Conservation (phyloP, 2,888 invertebrate genomes). For the Caenorhabditis doughertyi region DNA sequence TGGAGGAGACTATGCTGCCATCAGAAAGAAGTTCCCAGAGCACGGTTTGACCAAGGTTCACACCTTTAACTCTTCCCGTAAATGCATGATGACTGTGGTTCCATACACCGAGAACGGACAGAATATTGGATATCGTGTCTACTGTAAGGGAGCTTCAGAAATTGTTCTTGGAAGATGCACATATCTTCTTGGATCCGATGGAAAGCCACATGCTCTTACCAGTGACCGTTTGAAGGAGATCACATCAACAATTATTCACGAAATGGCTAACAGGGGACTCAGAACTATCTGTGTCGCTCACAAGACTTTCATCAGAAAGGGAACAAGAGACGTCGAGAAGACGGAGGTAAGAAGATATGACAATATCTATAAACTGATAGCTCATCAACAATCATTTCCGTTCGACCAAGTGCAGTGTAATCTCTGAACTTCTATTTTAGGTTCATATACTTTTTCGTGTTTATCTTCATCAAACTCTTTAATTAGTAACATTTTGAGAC, state of each 20-base stretch:
- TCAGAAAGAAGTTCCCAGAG: constrained; percentile 84
- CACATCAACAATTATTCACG: constrained; percentile 65
- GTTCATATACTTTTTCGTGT: background rate
- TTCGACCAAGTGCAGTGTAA: too few species aligned
- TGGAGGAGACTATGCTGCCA: constrained; percentile 83
- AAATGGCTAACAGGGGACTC: constrained; percentile 83
- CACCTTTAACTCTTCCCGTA: constrained; percentile 85
- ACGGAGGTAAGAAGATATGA: constrained; percentile 65
- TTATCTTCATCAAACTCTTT: background rate
- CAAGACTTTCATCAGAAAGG: constrained; percentile 81
- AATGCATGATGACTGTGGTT: constrained; percentile 85
- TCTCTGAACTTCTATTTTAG: background rate
- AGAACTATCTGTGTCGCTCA: constrained; percentile 85
- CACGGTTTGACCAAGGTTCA: constrained; percentile 84
- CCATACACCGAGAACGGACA: constrained; percentile 81
- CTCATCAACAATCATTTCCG: too few species aligned
- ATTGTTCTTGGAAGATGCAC: constrained; percentile 84
- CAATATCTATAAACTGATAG: too few species aligned
- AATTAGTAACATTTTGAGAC: constrained; percentile 3
- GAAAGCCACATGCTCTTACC: constrained; percentile 82
- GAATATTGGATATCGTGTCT: constrained; percentile 83
- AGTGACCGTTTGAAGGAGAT: constrained; percentile 80
- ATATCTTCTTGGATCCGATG: constrained; percentile 81
- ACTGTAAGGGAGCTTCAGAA: constrained; percentile 85
- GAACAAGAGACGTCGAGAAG: constrained; percentile 63